Evolutionary conservation across 1,140 invertebrate genomes (phyloP), one percentile per base, ranked within the genome.

Genomic region (Sycobia sp.): DNA sequence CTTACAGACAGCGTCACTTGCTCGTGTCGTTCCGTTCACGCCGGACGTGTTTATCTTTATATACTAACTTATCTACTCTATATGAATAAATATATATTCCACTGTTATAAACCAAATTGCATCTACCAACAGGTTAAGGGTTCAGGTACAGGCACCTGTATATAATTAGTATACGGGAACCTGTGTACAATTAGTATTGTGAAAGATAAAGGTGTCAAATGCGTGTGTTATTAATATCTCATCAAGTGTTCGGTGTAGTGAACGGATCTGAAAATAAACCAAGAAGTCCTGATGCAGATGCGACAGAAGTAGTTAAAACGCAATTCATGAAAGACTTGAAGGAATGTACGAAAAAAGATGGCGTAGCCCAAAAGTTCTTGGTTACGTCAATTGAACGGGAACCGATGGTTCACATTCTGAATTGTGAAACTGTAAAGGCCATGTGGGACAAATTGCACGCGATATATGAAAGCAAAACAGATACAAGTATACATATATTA

Each of bases 391-490:
- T 67, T 0, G 61, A 59, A 11, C 44, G 55, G 9, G 61, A 56
- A 23, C 61, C 61, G 4, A 46, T 76, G 41, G 47, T 73, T 9
- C 75, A 78, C 56, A 71, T 79, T 13, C 63, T 79, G 4, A 69
- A 75, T 34, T 78, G 76, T 56, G 18, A 64, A 29, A 65, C 67
- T 32, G 66, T 74, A 46, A 70, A 69, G 8, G 67, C 71, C 54
- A 78, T 76, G 70, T 78, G 75, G 74, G 44, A 32, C 18, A 73
- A 70, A 47, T 50, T 77, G 2, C 62, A 67, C 9, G 65, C 66
- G 39, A 69, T 76, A 4, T 74, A 72, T 60, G 74, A 75, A 53
- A 68, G 75, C 20, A 71, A 64, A 57, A 67, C 25, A 62, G 69
- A 3, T 69, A 75, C 44, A 62, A 72, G 46, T 66, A 75, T 55